A percentile compares a stretch with the other conserved stretches of the same genome.
These are phyloP conservation scores for Pionites leucogaster DNA, from an alignment of 2,113 vertebrate genomes.

Conservation along the genomic window DNA sequence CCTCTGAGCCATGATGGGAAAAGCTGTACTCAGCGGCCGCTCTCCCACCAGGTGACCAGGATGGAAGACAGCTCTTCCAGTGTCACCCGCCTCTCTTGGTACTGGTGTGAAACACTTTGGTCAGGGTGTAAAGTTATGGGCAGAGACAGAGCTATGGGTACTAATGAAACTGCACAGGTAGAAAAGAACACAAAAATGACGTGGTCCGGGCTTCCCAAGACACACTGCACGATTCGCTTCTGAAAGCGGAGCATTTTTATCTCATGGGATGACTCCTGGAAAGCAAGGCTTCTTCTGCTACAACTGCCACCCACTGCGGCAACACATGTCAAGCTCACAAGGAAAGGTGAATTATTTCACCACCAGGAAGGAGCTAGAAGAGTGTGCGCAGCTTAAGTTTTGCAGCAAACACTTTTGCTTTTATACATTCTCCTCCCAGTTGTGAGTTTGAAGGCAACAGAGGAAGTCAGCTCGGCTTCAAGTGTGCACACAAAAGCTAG, in stretches of 20 bases:
- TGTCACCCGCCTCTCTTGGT: not conserved
- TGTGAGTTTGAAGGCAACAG: conserved; percentile 24
- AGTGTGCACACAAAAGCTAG: not conserved
- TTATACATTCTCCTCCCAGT: not conserved
- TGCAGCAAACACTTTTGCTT: not conserved
- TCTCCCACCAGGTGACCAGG: not conserved
- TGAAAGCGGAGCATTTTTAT: conserved; percentile 16
- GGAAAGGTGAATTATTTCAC: not conserved
- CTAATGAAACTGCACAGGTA: conserved; percentile 46
- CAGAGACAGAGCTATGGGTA: conserved; percentile 26
- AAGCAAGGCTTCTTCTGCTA: conserved; percentile 2
- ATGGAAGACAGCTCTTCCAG: not conserved
- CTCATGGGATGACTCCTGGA: not conserved
- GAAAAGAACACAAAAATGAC: conserved; percentile 18
- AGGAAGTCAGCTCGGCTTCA: not conserved
- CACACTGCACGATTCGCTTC: conserved; percentile 20
- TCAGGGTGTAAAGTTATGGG: conserved; percentile 1
- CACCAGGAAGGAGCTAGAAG: not conserved
- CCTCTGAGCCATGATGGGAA: not conserved
- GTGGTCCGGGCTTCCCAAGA: conserved; percentile 26
- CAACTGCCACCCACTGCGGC: not conserved
- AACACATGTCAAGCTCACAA: not conserved
- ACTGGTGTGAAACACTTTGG: not conserved
- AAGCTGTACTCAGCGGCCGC: not conserved
- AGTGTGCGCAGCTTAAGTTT: not conserved